Base-by-base conservation (phyloP, 1,140 invertebrate genomes). In the Trichogramma pretiosum region DNA sequence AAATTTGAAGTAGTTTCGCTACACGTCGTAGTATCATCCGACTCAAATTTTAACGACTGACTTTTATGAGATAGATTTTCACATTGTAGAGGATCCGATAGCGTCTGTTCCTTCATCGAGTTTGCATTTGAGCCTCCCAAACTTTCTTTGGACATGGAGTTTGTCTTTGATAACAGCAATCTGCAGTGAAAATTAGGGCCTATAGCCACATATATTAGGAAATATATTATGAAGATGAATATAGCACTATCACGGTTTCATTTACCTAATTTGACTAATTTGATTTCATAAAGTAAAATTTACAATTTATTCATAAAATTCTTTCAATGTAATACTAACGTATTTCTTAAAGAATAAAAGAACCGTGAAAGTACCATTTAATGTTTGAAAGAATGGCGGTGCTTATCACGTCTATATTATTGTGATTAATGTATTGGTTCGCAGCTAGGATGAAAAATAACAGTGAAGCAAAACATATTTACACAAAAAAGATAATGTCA, bases 201-300 rank as follows among this genome's bases (percentile, higher is more conserved):
- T 72, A 69, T 72, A 71, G 70, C 68, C 68, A 65, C 59, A 65
- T 60, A 72, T n/a, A 28, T 71, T 70, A 70, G 62, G 67, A 61
- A 60, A 63, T 65, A 64, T 69, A 57, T 62, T 60, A 72, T 70
- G 68, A 65, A 62, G 61, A 62, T 72, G 68, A 68, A 49, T 45
- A 54, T 57, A 59, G 58, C 62, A 72, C 65, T 63, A 56, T 67
- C 62, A 69, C 68, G 65, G 64, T 63, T 56, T 39, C 34, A 14
- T 30, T 18, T 28, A n/a, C 5, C 19, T n/a, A 13, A 1, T 26
- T 26, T 16, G 22, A 24, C n/a, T n/a, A n/a, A n/a, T 40, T 40
- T 26, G 23, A 9, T 26, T 40, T 17, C 11, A 28, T 28, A 5
- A 11, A 5, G 24, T 11, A 28, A 11, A 28, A 5, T 28, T 11